phyloP scores from a whole-genome alignment of 1,140 invertebrate genomes.

The Neuroterus valhalla region DNA sequence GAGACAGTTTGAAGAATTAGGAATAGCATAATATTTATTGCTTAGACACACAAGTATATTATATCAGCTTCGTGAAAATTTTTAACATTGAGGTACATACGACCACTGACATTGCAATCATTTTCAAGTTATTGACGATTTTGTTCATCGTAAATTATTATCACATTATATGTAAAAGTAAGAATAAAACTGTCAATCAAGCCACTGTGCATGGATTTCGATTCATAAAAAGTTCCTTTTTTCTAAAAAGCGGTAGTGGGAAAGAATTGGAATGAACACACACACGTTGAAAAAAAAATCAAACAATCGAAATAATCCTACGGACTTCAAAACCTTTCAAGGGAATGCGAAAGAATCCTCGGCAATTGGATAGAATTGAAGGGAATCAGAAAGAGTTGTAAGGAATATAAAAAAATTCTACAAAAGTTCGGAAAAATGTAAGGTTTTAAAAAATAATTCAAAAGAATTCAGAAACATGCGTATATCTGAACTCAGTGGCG shows the following conservation, averaged over 20 bases:
- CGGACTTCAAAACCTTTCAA: too few relatives aligned
- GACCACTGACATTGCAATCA: background rate
- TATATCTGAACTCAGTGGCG: too few relatives aligned
- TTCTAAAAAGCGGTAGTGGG: background rate
- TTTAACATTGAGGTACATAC: background rate
- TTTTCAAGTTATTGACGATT: background rate
- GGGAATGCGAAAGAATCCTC: too few relatives aligned
- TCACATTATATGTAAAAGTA: background rate
- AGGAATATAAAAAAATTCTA: too few relatives aligned
- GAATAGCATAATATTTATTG: too few relatives aligned
- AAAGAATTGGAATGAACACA: background rate
- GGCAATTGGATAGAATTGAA: too few relatives aligned
- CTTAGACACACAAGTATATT: background rate
- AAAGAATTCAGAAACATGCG: too few relatives aligned
- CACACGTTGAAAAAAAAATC: background rate
- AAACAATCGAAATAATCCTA: too few relatives aligned
- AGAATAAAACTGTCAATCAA: background rate
- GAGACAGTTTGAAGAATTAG: too few relatives aligned
- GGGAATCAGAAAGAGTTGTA: too few relatives aligned
- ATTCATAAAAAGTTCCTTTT: background rate
- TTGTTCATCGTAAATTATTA: background rate
- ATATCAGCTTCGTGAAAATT: background rate
- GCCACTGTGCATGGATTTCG: background rate
- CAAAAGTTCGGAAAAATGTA: too few relatives aligned
- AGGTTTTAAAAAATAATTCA: too few relatives aligned